Evolutionary conservation across 1,140 invertebrate species (phyloP).

Genomic region (Contarinia nasturtii): DNA sequence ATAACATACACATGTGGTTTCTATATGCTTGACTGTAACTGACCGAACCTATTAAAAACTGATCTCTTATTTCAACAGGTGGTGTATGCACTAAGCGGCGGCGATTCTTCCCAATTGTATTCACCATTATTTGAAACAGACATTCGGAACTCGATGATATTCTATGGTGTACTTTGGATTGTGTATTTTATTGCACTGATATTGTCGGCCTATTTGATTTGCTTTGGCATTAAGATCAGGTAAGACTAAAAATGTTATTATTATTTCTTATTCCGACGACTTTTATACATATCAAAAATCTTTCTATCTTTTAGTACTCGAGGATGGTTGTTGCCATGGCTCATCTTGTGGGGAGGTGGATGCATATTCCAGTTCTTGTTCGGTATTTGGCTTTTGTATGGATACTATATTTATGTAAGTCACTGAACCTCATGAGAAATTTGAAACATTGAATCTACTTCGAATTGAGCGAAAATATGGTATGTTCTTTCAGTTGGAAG

Average conservation of each 20-base stretch:
- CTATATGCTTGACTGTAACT: background rate
- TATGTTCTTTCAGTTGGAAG: slow-evolving; percentile 37
- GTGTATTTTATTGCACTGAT: slow-evolving; percentile 51
- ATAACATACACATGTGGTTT: background rate
- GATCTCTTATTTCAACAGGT: slow-evolving; percentile 14
- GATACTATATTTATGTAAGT: slow-evolving; percentile 81
- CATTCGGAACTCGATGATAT: slow-evolving; percentile 49
- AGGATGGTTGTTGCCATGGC: slow-evolving; percentile 64
- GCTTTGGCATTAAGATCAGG: slow-evolving; percentile 26
- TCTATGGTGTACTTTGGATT: slow-evolving; percentile 50
- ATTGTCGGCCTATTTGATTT: slow-evolving; percentile 37
- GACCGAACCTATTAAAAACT: background rate
- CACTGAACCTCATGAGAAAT: background rate
- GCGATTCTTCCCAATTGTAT: slow-evolving; percentile 70
- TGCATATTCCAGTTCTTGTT: slow-evolving; percentile 59
- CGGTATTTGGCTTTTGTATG: slow-evolving; percentile 63
- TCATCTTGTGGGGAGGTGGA: slow-evolving; percentile 44
- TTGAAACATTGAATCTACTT: slow-evolving; percentile 1
- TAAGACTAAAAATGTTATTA: slow-evolving; percentile 12
- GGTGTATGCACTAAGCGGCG: slow-evolving; percentile 55
- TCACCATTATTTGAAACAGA: slow-evolving; percentile 76
- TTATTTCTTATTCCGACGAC: too few relatives aligned
- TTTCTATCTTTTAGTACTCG: slow-evolving; percentile 21
- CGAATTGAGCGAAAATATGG: background rate
- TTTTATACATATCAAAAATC: too few relatives aligned